These are phyloP conservation scores for Ploceus nigricollis DNA, from an alignment of 2,113 vertebrate genomes.

Conservation along the genomic window DNA sequence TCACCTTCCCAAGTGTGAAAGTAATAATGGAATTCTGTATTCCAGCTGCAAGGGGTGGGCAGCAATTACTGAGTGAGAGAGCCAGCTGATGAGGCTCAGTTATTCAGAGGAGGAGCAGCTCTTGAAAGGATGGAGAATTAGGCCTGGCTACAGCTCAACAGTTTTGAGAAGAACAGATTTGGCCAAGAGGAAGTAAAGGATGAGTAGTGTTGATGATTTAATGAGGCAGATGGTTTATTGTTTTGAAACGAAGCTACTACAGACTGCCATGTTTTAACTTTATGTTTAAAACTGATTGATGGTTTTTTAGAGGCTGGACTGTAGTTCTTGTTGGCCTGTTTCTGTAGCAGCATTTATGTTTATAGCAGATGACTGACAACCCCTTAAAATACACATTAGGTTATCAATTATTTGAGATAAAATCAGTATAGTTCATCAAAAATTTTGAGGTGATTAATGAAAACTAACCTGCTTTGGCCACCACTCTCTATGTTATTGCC, in stretches of 20 bases:
- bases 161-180: background rate
- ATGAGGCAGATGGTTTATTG: constrained; percentile 46
- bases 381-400: background rate
- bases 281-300: background rate
- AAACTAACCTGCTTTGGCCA: background rate
- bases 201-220: constrained; percentile 28
- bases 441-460: background rate
- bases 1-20: background rate
- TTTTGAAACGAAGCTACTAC: background rate
- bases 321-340: background rate
- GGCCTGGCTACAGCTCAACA: background rate
- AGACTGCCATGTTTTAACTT: background rate
- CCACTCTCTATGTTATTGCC: background rate
- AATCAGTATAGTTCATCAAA: background rate
- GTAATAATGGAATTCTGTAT: background rate
- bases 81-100: background rate
- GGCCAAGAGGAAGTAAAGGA: constrained; percentile 18
- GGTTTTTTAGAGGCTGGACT: background rate
- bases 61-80: background rate
- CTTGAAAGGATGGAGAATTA: constrained; percentile 3
- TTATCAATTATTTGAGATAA: background rate
- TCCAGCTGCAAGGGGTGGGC: background rate
- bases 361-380: background rate
- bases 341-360: background rate
- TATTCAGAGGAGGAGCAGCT: background rate